These are phyloP conservation scores for Pseudopodoces humilis DNA, from an alignment of 2,113 vertebrate species.

Conservation along the genomic window DNA sequence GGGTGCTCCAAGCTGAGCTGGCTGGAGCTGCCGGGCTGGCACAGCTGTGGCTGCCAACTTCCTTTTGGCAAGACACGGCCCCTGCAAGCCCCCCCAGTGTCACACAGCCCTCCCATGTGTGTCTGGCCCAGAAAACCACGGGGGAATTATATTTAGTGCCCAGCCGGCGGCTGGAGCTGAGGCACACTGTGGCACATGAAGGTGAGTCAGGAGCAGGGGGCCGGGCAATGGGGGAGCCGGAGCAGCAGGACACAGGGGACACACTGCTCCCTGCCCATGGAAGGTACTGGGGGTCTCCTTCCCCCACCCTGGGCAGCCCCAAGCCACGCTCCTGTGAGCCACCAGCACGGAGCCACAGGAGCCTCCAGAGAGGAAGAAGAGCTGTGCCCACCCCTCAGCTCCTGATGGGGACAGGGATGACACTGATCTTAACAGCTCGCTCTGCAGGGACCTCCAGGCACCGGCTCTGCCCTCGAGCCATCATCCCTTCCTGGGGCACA, in stretches of 20 bases:
- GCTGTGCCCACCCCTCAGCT: background rate
- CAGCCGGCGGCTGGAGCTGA: background rate
- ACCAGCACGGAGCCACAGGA: background rate
- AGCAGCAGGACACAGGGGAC: no score
- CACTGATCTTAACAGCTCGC: rapidly evolving
- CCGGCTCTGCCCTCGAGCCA: background rate
- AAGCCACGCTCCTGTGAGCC: background rate
- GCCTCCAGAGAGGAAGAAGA: background rate
- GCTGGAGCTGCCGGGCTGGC: background rate
- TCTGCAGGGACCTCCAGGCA: background rate
- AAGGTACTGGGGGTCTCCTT: rapidly evolving
- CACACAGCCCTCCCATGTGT: rapidly evolving
- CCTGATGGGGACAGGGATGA: background rate
- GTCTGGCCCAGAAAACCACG: background rate
- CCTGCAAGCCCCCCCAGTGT: background rate
- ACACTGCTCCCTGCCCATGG: rapidly evolving
- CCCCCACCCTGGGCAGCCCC: no score
- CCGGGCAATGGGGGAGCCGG: no score
- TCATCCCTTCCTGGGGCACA: background rate
- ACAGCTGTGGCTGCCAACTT: background rate
- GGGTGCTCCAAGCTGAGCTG: background rate
- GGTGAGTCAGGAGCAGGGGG: background rate
- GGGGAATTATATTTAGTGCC: background rate
- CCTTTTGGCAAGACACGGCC: background rate
- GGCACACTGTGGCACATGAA: rapidly evolving